Base-by-base conservation (phyloP, 92 coral and sea anemone species). In the Epizoanthus ramosus region DNA sequence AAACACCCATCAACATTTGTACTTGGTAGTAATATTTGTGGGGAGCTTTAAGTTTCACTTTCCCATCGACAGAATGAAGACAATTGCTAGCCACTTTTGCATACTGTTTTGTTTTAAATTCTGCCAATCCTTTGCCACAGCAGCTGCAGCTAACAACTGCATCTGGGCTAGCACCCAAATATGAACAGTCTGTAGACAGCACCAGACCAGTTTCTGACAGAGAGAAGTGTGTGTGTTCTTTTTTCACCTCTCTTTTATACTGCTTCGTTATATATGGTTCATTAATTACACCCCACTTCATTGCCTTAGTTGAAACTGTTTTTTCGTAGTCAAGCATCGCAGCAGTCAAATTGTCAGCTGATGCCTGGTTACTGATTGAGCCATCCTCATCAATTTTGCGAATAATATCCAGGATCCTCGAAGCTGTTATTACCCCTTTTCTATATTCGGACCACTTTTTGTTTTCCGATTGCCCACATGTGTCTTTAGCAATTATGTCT, bases 81-180 rank as follows among this genome's bases (percentile, higher is more conserved):
- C 70, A 70, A 14, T 80, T 83, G 12, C 31, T 50, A 45, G 35
- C 50, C 0, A 66, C 12, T 25, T 63, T 39, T 19, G 84, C 84
- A 45, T 21, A 64, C 43, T 80, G 63, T 56, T 60, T 73, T 60
- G 28, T 18, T 43, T 85, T 85, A 18, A 75, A 54, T 68, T 85
- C 83, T 60, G 75, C 59, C 6, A 85, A 16, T 8, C 89, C 85
- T 53, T 68, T 37, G 8, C 89, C 85, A 70, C 89, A 86, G 66
- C 89, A 79, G 63, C 73, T 86, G 74, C 80, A 86, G 19, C 80
- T 79, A 3, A 86, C 80, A 13, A 79, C 45, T 9, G 43, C 89
- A 86, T 86, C 85, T 72, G 89, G 80, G 23, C 68, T 69, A 39
- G 89, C 89, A 68, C 89, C 80, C 19, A 86, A 17, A 60, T 28